Conservation (phyloP, 2,888 invertebrate species). For the Lypha dubia region DNA sequence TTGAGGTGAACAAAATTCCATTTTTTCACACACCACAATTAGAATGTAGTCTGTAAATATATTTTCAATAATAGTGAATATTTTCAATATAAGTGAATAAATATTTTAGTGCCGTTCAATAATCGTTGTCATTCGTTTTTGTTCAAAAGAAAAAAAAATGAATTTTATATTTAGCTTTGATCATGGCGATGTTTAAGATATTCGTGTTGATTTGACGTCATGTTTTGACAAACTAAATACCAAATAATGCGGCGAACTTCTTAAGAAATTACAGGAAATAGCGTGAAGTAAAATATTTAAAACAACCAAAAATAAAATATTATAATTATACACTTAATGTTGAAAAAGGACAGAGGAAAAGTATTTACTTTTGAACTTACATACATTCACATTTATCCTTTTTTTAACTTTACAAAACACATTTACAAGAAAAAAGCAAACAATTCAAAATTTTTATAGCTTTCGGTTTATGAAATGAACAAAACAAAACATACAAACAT, state of each 20-base stretch:
- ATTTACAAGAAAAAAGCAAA: not conserved
- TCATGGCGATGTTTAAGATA: not conserved
- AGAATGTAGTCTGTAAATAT: too few species aligned
- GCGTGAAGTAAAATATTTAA: slow-evolving; percentile 7
- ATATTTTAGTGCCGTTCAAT: too few species aligned
- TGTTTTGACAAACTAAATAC: slow-evolving; percentile 21
- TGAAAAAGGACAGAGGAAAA: slow-evolving; percentile 24
- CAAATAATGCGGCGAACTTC: slow-evolving; percentile 9
- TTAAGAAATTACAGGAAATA: slow-evolving; percentile 5
- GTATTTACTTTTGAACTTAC: not conserved
- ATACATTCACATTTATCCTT: slow-evolving; percentile 27
- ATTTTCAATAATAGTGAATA: too few species aligned
- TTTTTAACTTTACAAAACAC: not conserved
- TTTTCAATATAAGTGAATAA: too few species aligned
- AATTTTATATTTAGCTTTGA: not conserved
- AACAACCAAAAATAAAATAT: slow-evolving; percentile 1
- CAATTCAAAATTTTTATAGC: slow-evolving; percentile 18
- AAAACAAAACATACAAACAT: slow-evolving; percentile 11
- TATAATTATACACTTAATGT: slow-evolving; percentile 5
- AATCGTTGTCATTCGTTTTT: too few species aligned
- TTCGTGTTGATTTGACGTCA: not conserved
- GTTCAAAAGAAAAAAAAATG: not conserved
- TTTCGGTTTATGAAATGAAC: slow-evolving; percentile 27
- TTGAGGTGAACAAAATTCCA: too few species aligned
- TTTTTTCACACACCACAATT: too few species aligned